Evolutionary conservation across 2,888 invertebrate genomes (phyloP).

Genomic region (Eupithecia inturbata): DNA sequence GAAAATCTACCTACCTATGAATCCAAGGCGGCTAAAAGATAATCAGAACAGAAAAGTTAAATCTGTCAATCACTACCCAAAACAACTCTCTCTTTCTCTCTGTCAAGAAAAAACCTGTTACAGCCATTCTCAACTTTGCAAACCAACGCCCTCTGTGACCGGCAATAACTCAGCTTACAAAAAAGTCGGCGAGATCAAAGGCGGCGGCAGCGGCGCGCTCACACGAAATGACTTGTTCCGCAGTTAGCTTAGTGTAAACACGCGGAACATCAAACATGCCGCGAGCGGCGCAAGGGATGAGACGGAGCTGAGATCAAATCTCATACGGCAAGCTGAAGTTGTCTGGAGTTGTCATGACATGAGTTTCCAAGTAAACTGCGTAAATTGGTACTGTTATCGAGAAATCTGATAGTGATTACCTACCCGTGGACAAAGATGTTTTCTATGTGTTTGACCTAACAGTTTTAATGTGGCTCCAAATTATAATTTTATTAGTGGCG

Average conservation of each 20-base stretch:
- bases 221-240: slow-evolving; percentile 80
- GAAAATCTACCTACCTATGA: too few species aligned
- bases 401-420: neutral
- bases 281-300: slow-evolving; percentile 49
- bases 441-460: too few species aligned
- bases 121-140: neutral
- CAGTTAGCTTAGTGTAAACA: slow-evolving; percentile 82
- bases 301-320: slow-evolving; percentile 12
- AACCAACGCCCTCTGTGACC: slow-evolving; percentile 38
- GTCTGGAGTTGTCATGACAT: neutral
- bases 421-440: too few species aligned
- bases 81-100: neutral
- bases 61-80: neutral
- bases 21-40: too few species aligned
- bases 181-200: slow-evolving; percentile 77
- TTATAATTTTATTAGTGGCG: neutral
- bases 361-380: neutral
- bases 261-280: slow-evolving; percentile 77
- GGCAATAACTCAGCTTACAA: slow-evolving; percentile 66
- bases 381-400: neutral
- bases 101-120: neutral
- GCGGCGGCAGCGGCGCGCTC: slow-evolving; percentile 67
- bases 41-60: neutral
- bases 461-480: neutral
- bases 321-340: neutral